Evolutionary conservation across 1,140 invertebrate species (phyloP).

Genomic region (Drosophila leontia): DNA sequence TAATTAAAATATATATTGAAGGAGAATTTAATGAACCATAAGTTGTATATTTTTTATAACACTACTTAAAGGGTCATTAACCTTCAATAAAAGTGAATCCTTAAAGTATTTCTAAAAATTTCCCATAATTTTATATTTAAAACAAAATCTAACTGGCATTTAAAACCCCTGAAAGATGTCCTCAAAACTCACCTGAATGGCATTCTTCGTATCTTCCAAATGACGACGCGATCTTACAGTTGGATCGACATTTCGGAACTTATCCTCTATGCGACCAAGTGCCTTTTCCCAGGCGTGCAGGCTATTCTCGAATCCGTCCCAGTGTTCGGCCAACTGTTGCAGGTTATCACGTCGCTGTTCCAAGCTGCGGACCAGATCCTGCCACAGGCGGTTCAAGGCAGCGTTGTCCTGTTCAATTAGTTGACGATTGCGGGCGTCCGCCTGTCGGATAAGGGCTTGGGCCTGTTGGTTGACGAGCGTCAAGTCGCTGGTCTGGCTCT

Average conservation of each 20-base stretch:
- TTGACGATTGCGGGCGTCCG: conserved; percentile 88
- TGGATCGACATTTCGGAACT: conserved; percentile 90
- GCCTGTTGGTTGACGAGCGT: conserved; percentile 88
- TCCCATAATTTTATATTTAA: neutral
- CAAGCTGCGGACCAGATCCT: conserved; percentile 89
- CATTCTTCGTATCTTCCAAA: conserved; percentile 89
- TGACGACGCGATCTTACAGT: conserved; percentile 90
- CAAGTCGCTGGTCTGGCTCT: conserved; percentile 81
- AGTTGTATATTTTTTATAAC: neutral
- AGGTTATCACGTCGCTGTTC: conserved; percentile 88
- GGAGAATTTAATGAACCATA: too few relatives aligned
- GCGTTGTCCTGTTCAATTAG: conserved; percentile 88
- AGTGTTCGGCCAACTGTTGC: conserved; percentile 89
- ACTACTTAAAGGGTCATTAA: neutral
- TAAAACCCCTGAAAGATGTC: neutral
- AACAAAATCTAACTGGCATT: neutral
- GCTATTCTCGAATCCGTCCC: conserved; percentile 91
- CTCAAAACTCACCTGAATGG: conserved; percentile 87
- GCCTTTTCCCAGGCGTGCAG: conserved; percentile 88
- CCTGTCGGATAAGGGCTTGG: conserved; percentile 88
- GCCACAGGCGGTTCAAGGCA: conserved; percentile 91
- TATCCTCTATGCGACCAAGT: conserved; percentile 88
- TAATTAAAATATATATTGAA: neutral
- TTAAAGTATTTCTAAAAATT: neutral
- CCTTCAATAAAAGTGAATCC: neutral